These are phyloP conservation scores for Diglossa cyanea DNA, from an alignment of 2,797 vertebrate genomes.

Conservation along the genomic window DNA sequence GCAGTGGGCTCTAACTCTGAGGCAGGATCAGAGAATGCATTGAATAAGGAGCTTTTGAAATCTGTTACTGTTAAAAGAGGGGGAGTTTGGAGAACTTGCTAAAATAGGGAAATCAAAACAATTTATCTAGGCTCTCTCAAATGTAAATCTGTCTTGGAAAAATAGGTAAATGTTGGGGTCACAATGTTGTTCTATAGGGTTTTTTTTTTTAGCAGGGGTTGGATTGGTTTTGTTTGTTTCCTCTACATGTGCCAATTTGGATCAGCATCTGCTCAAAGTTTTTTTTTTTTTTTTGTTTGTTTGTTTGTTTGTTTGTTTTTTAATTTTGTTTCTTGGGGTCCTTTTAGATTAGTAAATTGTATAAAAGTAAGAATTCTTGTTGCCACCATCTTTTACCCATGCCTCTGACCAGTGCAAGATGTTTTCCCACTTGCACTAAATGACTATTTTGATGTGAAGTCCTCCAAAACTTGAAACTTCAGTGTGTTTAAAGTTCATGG, in stretches of 20 bases:
- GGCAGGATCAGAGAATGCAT: background rate
- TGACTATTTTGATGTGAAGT: background rate
- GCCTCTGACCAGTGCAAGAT: background rate
- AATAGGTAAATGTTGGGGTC: background rate
- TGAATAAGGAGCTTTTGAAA: background rate
- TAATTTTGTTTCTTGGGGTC: background rate
- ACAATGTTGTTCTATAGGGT: background rate
- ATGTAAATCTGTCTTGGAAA: background rate
- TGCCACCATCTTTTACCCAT: background rate
- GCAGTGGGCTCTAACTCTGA: accelerated
- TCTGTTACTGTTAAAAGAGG: background rate
- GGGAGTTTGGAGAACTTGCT: background rate
- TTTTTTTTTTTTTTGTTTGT: background rate
- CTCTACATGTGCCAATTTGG: background rate
- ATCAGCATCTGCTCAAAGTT: background rate
- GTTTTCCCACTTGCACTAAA: background rate
- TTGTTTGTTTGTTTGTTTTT: background rate
- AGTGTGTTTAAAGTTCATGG: background rate
- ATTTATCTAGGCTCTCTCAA: background rate
- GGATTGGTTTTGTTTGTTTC: background rate
- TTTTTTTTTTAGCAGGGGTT: background rate
- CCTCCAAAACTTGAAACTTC: background rate
- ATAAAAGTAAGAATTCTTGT: background rate
- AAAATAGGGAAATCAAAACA: background rate
- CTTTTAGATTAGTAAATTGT: background rate